Evolutionary conservation across 2,113 vertebrate genomes (phyloP).

Genomic region (Holacanthus passer): DNA sequence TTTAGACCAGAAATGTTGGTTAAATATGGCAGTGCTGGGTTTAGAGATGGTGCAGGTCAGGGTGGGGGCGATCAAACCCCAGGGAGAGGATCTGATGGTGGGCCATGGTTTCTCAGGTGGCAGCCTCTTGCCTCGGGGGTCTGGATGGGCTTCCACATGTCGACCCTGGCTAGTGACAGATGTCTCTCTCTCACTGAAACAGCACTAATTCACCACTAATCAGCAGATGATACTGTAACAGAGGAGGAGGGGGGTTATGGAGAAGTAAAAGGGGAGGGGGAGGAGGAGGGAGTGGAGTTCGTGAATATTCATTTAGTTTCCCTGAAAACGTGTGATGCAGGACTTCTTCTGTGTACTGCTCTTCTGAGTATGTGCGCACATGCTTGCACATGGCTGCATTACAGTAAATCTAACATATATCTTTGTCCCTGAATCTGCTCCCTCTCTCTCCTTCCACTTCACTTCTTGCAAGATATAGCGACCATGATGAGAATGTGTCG

Average conservation of each 20-base stretch:
- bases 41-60: slow-evolving; percentile 4
- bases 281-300: background rate
- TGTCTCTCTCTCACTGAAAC: slow-evolving; percentile 52
- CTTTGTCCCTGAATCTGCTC: background rate
- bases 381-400: background rate
- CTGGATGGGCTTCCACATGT: slow-evolving; percentile 55
- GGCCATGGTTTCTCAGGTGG: slow-evolving; percentile 29
- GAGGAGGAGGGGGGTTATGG: background rate
- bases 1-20: background rate
- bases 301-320: background rate
- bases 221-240: slow-evolving; percentile 56
- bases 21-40: background rate
- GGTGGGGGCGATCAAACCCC: slow-evolving; percentile 28
- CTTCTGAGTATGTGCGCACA: background rate
- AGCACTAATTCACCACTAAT: slow-evolving; percentile 32
- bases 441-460: background rate
- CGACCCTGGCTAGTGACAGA: slow-evolving; percentile 55
- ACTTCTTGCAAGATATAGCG: background rate
- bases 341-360: background rate
- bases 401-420: slow-evolving; percentile 19
- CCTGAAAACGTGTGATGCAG: background rate
- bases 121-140: slow-evolving; percentile 21
- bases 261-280: background rate
- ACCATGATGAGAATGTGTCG: slow-evolving; percentile 44
- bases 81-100: slow-evolving; percentile 47